Base-by-base conservation (phyloP, 2,888 invertebrate species). In the Ephialtes manifestator region DNA sequence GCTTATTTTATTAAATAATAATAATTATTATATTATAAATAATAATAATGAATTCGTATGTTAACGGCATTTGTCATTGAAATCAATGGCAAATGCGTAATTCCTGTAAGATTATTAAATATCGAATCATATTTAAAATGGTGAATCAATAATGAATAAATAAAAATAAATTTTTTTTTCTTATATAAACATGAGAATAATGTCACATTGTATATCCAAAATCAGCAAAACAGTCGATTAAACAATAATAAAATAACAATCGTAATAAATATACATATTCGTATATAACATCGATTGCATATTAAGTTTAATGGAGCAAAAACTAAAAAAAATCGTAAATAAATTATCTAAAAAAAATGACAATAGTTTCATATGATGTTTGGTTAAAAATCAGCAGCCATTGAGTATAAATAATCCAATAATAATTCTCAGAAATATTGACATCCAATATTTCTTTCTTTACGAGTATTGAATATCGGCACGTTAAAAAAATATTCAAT, bases 371-470 rank as follows among this genome's bases (percentile, higher is more conserved):
- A 51, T 15, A 48, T 15, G 48, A 15, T 15, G 48, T 48, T 15
- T 13, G 13, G 10, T 46, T 7, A 4, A 1, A 8, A 8, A 39
- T 39, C 35, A 15, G n/a, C 48, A 51, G 11, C 46, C 2, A 13
- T 15, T 10, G 13, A 13, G 1, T 51, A 55, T 8, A 39, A 39
- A 39, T 31, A 4, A 31, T 39, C 1, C 7, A 24, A 60, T 18
- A 39, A 72, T 31, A 65, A 63, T 20, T 35, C 53, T 35, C 65
- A 83, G 11, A 53, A 65, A 72, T 80, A 8, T 35, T 65, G 55
- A 58, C 7, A 39, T 39, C 8, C 35, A 31, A 31, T 5, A 31
- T 31, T 31, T 31, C 2, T 7, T 43, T 43, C 10, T 43, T 43
- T 11, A 43, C 43, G 10, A 43, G 1, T 43, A 43, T 43, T 43